Conservation (phyloP, 2,113 vertebrate genomes). For the Gorsachius goisagi region DNA sequence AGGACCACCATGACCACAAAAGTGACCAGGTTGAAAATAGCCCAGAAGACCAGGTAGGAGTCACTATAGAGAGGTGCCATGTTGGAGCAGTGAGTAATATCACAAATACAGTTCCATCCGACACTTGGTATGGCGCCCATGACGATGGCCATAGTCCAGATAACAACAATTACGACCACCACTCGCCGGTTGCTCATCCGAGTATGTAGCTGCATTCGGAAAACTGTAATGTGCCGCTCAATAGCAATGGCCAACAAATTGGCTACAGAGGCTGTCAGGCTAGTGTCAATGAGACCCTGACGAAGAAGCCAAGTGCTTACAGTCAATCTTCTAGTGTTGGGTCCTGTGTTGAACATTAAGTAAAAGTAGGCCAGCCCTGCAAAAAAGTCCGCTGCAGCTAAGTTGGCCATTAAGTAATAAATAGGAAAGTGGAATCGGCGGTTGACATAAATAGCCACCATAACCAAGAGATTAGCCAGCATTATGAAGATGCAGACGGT, state of each 20-base stretch:
- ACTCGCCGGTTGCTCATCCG: slow-evolving; percentile 97
- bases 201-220: slow-evolving; percentile 98
- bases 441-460: slow-evolving; percentile 99
- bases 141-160: slow-evolving; percentile 98
- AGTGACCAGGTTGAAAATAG: slow-evolving; percentile 96
- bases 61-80: slow-evolving; percentile 99
- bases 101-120: slow-evolving; percentile 99
- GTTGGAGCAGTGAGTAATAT: slow-evolving; percentile 89
- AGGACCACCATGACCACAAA: slow-evolving; percentile 98
- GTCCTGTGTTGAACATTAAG: slow-evolving; percentile 99
- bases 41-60: slow-evolving; percentile 98
- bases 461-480: slow-evolving; percentile 97
- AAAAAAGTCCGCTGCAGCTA: slow-evolving; percentile 98
- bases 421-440: slow-evolving; percentile 98
- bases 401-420: slow-evolving; percentile 99
- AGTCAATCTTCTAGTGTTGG: slow-evolving; percentile 92
- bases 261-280: slow-evolving; percentile 94
- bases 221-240: slow-evolving; percentile 97
- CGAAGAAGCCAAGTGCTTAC: slow-evolving; percentile 97
- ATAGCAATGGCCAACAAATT: slow-evolving; percentile 97
- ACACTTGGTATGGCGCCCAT: slow-evolving; percentile 98
- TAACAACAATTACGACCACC: slow-evolving; percentile 96
- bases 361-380: slow-evolving; percentile 99
- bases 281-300: slow-evolving; percentile 97
- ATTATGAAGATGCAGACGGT: slow-evolving; percentile 99